Evolutionary conservation across 2,888 invertebrate genomes (phyloP), one percentile per base, ranked within the genome.

Genomic region (Drosophila fulvimacula): DNA sequence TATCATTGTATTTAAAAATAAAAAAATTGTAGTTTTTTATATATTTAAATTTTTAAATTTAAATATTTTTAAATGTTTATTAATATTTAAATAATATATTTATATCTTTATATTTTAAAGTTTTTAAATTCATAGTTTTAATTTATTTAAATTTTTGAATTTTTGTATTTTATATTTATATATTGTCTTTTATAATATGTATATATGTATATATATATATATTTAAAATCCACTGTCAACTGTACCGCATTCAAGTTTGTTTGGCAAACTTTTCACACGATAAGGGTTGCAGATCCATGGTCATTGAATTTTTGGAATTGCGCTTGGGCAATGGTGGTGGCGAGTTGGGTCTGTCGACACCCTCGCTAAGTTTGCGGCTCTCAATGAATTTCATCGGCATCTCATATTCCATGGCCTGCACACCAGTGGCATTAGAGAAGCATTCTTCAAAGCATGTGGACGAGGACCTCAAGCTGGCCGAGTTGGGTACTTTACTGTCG

Each of bases 251-350:
- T 51, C 21, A 51, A 21, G 21, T 21, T 36, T 36, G 51, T n/a
- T 51, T 51, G 0, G 51, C 10, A 0, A 51, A 19, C 19, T 6
- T 52, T 30, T 65, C 36, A 6, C 9, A 13, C 34, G 36, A 15
- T 11, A 38, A 27, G 7, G 48, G 32, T 27, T 48, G 61, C 39
- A 48, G 42, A 5, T 70, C 76, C 52, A 57, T 11, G 5, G 15
- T 13, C 5, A 76, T 27, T 0, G 68, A 73, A 11, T 52, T 21
- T 30, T 21, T 69, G 11, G 88, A 85, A 36, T 92, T 92, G 7
- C 92, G 87, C 69, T 91, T 91, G 0, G 92, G 92, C 51, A 92
- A 59, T 2, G 92, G 92, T 15, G 92, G 92, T 11, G 92, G 92
- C 6, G 87, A 81, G 7, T 60, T 64, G 0, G 90, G 90, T 49